Evolutionary conservation across 2,888 invertebrate genomes (phyloP), one percentile per base, ranked within the genome.

Genomic region (Lochmaea crataegi): DNA sequence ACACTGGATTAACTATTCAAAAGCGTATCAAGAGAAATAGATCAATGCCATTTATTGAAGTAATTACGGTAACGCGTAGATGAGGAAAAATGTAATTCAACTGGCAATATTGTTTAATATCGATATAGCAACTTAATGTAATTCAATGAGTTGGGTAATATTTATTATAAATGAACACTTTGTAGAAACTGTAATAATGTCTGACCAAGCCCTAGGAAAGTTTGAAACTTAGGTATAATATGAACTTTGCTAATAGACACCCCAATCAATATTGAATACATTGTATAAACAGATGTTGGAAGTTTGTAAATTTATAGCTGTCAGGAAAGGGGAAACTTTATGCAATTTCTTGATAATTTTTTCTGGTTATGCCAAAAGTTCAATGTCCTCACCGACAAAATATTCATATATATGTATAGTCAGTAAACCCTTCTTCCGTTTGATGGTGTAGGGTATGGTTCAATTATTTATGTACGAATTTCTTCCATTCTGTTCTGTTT

Each of bases 331-430:
- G 16, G 10, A 6, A 53, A 18, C 9, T 18, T 53, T 48, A 2
- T 7, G 6, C n/a, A 7, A 16, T 16, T 53, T 53, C 1, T 53
- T 53, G 2, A 18, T 1, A 18, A 18, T 18, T 53, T 10, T 16
- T 10, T 53, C 3, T 16, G 16, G 10, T 16, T 53, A 18, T 81
- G 82, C 22, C 1, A 22, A 22, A 22, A 22, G 22, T 22, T n/a
- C n/a, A n/a, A n/a, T n/a, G n/a, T n/a, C n/a, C n/a, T n/a, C n/a
- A n/a, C n/a, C n/a, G n/a, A n/a, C n/a, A n/a, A n/a, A n/a, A n/a
- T n/a, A n/a, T n/a, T n/a, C n/a, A n/a, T n/a, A n/a, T n/a, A n/a
- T n/a, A n/a, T n/a, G n/a, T n/a, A n/a, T n/a, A n/a, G n/a, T n/a
- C n/a, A n/a, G n/a, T n/a, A n/a, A n/a, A n/a, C n/a, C n/a, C n/a